A percentile compares a stretch with the other conserved stretches of the same genome.
Evolutionary conservation across 2,888 invertebrate species (phyloP).

Genomic region (Synergus umbraculus): DNA sequence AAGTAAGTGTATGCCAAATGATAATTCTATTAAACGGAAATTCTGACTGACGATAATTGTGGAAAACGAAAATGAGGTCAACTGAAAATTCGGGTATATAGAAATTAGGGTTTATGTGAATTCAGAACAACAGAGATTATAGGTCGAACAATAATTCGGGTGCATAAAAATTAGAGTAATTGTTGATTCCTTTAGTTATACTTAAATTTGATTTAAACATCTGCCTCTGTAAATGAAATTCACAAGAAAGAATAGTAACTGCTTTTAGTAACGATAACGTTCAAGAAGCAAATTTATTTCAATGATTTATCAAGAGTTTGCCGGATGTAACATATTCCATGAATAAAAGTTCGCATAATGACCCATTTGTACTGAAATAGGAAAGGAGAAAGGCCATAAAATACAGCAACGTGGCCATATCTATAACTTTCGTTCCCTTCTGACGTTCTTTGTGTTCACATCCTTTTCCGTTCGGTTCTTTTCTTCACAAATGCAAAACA

Average conservation of each 20-base stretch:
- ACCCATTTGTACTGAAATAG: not conserved
- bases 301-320: not conserved
- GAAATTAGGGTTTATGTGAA: no score
- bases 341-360: not conserved
- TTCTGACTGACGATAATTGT: no score
- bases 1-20: no score
- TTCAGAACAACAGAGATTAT: no score
- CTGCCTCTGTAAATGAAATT: not conserved
- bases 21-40: no score
- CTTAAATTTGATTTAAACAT: not conserved
- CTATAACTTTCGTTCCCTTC: not conserved
- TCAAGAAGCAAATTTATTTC: not conserved
- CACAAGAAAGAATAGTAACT: not conserved
- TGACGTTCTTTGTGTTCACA: not conserved
- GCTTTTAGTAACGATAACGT: not conserved
- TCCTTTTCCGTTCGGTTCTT: not conserved
- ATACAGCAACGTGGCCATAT: not conserved
- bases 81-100: no score
- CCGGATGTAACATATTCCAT: not conserved
- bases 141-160: no score
- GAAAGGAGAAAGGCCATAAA: not conserved
- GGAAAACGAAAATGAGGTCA: no score
- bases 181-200: not conserved
- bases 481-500: not conserved
- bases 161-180: not conserved